Evolutionary conservation across 2,797 vertebrate species (phyloP).

Genomic region (Sorex maritimensis): DNA sequence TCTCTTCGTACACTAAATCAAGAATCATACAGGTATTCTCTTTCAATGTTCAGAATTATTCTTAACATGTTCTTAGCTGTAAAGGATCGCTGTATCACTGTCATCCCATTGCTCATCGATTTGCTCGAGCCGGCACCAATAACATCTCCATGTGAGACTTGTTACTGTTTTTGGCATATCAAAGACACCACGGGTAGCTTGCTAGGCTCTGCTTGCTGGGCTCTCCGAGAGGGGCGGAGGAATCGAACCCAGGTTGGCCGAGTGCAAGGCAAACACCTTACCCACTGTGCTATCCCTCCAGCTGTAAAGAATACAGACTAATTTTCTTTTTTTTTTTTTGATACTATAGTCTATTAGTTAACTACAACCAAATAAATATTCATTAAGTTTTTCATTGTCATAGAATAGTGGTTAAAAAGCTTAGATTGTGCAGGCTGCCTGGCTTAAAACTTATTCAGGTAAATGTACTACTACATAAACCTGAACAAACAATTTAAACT

Average conservation of each 20-base stretch:
- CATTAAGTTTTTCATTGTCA: slow-evolving; percentile 47
- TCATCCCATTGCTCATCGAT: too few relatives aligned
- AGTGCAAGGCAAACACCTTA: too few relatives aligned
- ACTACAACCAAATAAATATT: slow-evolving; percentile 53
- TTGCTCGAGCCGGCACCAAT: too few relatives aligned
- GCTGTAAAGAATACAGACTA: not conserved
- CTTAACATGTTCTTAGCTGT: slow-evolving; percentile 39
- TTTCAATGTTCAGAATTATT: slow-evolving; percentile 41
- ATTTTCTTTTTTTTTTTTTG: not conserved
- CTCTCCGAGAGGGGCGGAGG: too few relatives aligned
- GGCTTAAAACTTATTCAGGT: slow-evolving; percentile 31
- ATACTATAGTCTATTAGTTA: slow-evolving; percentile 56
- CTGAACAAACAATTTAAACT: slow-evolving; percentile 46
- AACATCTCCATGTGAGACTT: too few relatives aligned
- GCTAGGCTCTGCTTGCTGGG: too few relatives aligned
- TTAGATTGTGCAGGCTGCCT: slow-evolving; percentile 10
- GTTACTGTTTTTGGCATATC: too few relatives aligned
- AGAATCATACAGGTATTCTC: slow-evolving; percentile 34
- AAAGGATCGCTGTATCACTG: not conserved
- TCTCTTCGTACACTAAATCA: slow-evolving; percentile 51
- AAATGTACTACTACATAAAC: not conserved
- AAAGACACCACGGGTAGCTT: too few relatives aligned
- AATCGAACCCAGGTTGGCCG: not conserved
- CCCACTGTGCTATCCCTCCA: not conserved
- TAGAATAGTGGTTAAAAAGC: slow-evolving; percentile 10